Conservation (phyloP, 2,888 invertebrate genomes). For the Panorpa germanica region DNA sequence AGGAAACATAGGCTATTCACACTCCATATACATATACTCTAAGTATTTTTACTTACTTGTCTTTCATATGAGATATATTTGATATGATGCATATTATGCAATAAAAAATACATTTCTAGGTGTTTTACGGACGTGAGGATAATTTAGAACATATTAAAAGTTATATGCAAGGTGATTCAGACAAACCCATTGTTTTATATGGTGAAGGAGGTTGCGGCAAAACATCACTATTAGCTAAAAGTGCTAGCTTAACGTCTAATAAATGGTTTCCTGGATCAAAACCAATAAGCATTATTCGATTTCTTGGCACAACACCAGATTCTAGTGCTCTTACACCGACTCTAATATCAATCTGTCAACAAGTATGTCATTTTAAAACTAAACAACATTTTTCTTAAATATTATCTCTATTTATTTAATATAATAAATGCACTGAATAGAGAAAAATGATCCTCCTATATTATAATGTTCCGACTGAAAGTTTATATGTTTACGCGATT, state of each 20-base stretch:
- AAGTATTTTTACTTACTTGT: too few relatives aligned
- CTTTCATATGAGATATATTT: too few relatives aligned
- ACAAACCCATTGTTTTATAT: constrained; percentile 78
- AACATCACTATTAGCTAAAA: constrained; percentile 85
- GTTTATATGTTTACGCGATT: too few relatives aligned
- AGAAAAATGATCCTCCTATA: too few relatives aligned
- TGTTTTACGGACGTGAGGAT: constrained; percentile 85
- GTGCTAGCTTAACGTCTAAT: constrained; percentile 59
- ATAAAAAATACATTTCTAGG: too few relatives aligned
- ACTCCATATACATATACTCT: too few relatives aligned
- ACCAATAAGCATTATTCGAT: constrained; percentile 77
- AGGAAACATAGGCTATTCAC: too few relatives aligned
- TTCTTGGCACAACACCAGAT: constrained; percentile 93
- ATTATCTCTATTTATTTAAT: not conserved
- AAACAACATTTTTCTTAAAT: too few relatives aligned
- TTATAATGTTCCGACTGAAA: too few relatives aligned
- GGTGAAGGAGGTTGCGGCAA: constrained; percentile 97
- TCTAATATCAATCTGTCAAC: constrained; percentile 86
- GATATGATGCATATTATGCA: too few relatives aligned
- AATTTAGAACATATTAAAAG: constrained; percentile 60
- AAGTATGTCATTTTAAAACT: constrained; percentile 41
- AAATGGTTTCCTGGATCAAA: constrained; percentile 55
- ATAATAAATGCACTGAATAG: too few relatives aligned
- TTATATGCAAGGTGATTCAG: constrained; percentile 69
- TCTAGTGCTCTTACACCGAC: constrained; percentile 89